Evolutionary conservation across 2,888 invertebrate genomes (phyloP).

Genomic region (Leptopilina drosophilae): DNA sequence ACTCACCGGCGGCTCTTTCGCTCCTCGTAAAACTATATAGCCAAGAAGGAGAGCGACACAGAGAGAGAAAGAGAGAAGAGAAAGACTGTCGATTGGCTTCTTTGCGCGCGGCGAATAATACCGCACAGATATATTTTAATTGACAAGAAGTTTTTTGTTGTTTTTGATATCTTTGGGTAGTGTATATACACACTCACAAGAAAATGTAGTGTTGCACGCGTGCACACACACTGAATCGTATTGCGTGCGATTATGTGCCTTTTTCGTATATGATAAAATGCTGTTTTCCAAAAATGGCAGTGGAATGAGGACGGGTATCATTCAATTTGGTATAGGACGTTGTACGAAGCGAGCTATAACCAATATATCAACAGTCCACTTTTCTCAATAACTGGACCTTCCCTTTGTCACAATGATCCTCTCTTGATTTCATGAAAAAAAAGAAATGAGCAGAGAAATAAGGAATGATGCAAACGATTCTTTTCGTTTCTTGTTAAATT

Average conservation of each 20-base stretch:
- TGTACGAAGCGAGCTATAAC: conserved; percentile 7
- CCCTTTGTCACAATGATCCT: conserved; percentile 6
- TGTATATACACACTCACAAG: too few relatives aligned
- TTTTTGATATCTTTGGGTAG: background rate
- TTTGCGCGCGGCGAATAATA: conserved; percentile 38
- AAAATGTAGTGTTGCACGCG: background rate
- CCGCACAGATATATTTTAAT: conserved; percentile 41
- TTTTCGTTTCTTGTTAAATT: too few relatives aligned
- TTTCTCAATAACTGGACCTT: conserved; percentile 39
- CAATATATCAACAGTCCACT: conserved; percentile 21
- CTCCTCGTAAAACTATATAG: conserved; percentile 40
- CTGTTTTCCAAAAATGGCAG: conserved; percentile 41
- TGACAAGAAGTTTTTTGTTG: conserved; percentile 39
- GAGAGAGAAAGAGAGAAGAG: too few relatives aligned
- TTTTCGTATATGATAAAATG: conserved; percentile 36
- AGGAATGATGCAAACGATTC: background rate
- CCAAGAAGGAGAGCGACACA: background rate
- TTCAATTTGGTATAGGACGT: conserved; percentile 41
- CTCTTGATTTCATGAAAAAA: background rate
- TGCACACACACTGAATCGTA: conserved; percentile 3
- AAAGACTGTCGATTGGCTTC: conserved; percentile 34
- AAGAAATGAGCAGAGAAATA: background rate
- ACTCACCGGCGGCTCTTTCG: conserved; percentile 40
- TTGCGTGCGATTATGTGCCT: conserved; percentile 40
- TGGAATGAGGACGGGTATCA: conserved; percentile 41